phyloP scores from a whole-genome alignment of 2,113 vertebrate genomes.

The Loxodonta africana region DNA sequence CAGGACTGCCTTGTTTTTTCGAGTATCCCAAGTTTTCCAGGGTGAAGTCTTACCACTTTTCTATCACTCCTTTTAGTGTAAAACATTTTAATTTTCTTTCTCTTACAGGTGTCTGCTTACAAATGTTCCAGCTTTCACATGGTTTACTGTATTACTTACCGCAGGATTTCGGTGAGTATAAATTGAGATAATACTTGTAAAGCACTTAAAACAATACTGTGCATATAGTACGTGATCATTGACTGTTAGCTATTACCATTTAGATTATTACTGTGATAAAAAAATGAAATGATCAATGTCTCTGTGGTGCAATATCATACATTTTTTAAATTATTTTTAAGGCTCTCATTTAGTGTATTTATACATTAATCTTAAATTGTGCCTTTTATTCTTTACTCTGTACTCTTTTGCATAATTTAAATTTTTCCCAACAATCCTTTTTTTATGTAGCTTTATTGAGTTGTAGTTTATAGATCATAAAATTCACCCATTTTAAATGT shows the following conservation, averaged over 20 bases:
- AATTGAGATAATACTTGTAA: neutral
- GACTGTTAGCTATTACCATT: constrained; percentile 6
- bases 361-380: neutral
- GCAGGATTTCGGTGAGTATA: neutral
- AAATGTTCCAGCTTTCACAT: too few species aligned
- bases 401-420: neutral
- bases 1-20: neutral
- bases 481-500: neutral
- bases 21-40: too few species aligned
- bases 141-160: neutral
- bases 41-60: neutral
- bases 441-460: neutral
- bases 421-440: neutral
- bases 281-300: neutral
- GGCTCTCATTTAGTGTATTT: neutral
- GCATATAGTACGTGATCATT: neutral
- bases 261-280: neutral
- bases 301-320: neutral
- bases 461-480: neutral
- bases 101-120: neutral
- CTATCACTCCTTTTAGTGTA: neutral
- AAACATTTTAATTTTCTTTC: neutral
- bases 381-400: neutral
- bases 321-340: neutral
- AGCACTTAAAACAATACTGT: neutral